These are phyloP conservation scores for Percopsis omiscomaycus DNA, from an alignment of 2,797 vertebrate species.

Conservation along the genomic window DNA sequence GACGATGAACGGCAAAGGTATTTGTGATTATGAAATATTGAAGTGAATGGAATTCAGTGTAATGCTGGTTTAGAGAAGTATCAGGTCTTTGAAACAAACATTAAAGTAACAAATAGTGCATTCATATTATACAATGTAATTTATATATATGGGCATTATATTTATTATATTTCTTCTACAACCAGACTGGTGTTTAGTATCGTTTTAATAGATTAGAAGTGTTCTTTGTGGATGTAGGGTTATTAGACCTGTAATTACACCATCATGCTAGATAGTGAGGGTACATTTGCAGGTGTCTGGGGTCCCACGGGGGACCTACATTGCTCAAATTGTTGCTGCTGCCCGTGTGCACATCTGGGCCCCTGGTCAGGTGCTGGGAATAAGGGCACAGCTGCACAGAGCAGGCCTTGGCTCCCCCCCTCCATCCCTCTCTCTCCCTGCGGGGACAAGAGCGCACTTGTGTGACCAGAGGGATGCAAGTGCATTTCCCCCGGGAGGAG, in stretches of 20 bases:
- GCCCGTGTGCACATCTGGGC: conserved; percentile 72
- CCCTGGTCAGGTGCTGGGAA: conserved; percentile 74
- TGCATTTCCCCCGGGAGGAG: conserved; percentile 62
- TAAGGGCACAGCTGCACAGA: conserved; percentile 76
- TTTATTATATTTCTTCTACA: no score
- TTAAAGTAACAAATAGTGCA: no score
- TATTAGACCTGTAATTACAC: conserved; percentile 70
- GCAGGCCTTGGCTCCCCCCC: conserved; percentile 41
- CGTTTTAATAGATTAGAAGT: conserved; percentile 62
- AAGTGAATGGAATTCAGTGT: conserved; percentile 6
- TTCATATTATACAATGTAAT: no score
- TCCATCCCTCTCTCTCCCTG: conserved; percentile 20
- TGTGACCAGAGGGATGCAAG: conserved; percentile 72
- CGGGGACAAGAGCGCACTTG: conserved; percentile 36
- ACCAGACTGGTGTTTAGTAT: no score
- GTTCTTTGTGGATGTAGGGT: conserved; percentile 62
- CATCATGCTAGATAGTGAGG: conserved; percentile 63
- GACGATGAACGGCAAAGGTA: no score
- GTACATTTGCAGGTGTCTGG: conserved; percentile 71
- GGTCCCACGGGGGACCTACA: conserved; percentile 67
- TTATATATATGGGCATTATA: no score
- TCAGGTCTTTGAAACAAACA: no score
- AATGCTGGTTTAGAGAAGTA: no score
- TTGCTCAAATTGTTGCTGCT: conserved; percentile 75
- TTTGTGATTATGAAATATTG: background rate